Percentiles rank a stretch among this genome's conserved stretches.
Conservation (phyloP, 2,797 vertebrate species). For the Rhincodon typus region DNA sequence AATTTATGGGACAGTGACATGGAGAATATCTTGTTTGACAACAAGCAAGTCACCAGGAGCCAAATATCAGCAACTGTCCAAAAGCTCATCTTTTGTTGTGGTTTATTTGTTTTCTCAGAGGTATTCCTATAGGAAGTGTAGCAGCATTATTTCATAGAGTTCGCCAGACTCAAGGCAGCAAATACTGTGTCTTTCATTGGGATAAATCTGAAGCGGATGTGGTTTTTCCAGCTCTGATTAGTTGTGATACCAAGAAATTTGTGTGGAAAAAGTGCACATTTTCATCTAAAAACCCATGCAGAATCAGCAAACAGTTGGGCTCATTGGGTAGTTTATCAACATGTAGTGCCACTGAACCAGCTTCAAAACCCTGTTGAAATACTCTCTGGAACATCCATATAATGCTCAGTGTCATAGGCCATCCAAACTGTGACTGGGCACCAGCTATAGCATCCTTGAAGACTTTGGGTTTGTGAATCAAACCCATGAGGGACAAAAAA, state of each 20-base stretch:
- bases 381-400: constrained; percentile 93
- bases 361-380: constrained; percentile 91
- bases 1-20: constrained; percentile 45
- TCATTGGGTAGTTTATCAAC: constrained; percentile 95
- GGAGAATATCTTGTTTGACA: neutral
- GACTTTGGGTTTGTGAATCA: constrained; percentile 84
- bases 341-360: constrained; percentile 87
- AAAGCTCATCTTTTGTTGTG: neutral
- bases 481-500: constrained; percentile 91
- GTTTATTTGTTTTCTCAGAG: constrained; percentile 67
- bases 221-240: constrained; percentile 97
- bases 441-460: constrained; percentile 96
- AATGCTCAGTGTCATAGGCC: constrained; percentile 95
- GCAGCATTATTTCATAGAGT: constrained; percentile 97
- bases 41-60: constrained; percentile 35
- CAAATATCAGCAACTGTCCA: constrained; percentile 42
- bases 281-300: constrained; percentile 94
- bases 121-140: constrained; percentile 98
- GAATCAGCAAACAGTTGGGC: constrained; percentile 92
- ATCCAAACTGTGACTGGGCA: constrained; percentile 96
- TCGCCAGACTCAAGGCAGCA: constrained; percentile 97
- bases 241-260: constrained; percentile 93
- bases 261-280: constrained; percentile 99
- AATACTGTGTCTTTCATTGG: constrained; percentile 96
- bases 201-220: constrained; percentile 97